These are phyloP conservation scores for Ariolimax columbianus DNA, from an alignment of 2,888 invertebrate species.

Conservation along the genomic window DNA sequence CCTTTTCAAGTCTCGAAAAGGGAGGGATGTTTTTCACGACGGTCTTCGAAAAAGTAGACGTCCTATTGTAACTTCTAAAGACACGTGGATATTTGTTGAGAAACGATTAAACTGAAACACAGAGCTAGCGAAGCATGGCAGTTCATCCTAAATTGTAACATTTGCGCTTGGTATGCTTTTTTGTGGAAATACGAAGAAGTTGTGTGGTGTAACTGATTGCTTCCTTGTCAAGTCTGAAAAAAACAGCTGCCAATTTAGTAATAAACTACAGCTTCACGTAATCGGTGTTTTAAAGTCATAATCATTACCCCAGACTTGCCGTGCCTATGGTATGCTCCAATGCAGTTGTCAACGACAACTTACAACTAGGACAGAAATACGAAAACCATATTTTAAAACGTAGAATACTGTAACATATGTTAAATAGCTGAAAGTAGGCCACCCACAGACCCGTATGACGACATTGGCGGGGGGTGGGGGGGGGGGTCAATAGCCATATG, in stretches of 20 bases:
- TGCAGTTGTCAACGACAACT: not conserved
- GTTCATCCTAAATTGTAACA: not conserved
- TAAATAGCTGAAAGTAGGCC: no score
- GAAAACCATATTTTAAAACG: no score
- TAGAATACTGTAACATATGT: no score
- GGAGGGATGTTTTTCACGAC: slow-evolving; percentile 7
- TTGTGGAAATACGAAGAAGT: not conserved
- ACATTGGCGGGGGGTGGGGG: no score
- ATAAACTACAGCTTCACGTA: no score
- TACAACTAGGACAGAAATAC: no score
- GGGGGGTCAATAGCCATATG: no score
- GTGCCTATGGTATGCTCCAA: no score
- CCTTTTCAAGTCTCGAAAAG: not conserved
- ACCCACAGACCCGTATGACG: no score
- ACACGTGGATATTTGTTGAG: not conserved
- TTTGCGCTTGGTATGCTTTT: not conserved
- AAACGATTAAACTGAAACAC: slow-evolving; percentile 22
- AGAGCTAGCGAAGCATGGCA: not conserved
- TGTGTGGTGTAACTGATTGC: not conserved
- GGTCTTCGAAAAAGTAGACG: not conserved
- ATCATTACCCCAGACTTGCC: no score
- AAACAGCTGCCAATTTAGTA: not conserved
- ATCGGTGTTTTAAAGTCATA: no score
- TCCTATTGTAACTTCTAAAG: not conserved
- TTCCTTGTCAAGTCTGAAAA: not conserved